These are phyloP conservation scores for Myiotriccus ornatus DNA, from an alignment of 2,797 vertebrate species.

Conservation along the genomic window DNA sequence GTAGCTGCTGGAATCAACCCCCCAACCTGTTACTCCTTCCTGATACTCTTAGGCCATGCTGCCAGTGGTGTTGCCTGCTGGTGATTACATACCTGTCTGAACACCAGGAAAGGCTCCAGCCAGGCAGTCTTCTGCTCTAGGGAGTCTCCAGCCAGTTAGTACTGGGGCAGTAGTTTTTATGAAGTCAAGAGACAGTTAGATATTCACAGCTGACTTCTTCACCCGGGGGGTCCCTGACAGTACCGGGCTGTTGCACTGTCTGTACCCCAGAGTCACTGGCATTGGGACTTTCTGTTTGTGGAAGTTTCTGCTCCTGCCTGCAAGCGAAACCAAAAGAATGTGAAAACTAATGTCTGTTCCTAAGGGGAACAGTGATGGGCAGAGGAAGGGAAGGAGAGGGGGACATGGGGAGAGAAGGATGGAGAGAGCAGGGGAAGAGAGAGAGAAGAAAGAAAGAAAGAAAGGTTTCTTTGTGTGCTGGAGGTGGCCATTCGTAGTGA, in stretches of 20 bases:
- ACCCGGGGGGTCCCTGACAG: too few species aligned
- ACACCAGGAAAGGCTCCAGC: not conserved
- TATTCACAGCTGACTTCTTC: not conserved
- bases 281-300: not conserved
- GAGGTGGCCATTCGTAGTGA: not conserved
- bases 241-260: not conserved
- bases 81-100: not conserved
- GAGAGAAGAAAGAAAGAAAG: not conserved
- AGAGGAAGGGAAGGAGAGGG: too few species aligned
- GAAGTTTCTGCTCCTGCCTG: not conserved
- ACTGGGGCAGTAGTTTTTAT: not conserved
- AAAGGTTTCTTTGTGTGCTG: not conserved
- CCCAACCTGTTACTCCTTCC: not conserved
- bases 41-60: not conserved
- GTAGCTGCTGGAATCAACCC: not conserved
- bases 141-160: not conserved
- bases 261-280: not conserved
- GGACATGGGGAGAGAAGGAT: accelerated
- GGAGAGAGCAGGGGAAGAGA: too few species aligned
- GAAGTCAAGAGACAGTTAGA: not conserved
- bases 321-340: not conserved
- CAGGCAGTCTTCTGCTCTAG: not conserved
- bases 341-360: not conserved
- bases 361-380: not conserved
- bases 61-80: accelerated